Conservation (phyloP, 2,888 invertebrate species). For the Ochropacha duplaris region DNA sequence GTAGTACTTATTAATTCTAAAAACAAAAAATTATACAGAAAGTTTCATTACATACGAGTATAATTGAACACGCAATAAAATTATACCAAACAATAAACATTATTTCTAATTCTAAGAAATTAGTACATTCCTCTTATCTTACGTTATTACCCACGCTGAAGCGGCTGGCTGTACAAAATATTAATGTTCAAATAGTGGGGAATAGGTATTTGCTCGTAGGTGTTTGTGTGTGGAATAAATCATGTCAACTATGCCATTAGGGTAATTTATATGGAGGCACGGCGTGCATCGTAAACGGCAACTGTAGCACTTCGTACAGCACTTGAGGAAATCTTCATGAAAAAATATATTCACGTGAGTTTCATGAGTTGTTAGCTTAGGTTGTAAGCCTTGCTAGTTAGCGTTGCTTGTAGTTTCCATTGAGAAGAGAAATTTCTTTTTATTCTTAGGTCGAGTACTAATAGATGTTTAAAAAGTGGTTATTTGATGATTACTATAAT, state of each 20-base stretch:
- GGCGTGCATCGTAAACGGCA: conserved; percentile 45
- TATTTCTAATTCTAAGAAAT: not conserved
- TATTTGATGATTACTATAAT: not conserved
- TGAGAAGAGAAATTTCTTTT: no score
- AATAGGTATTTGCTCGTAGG: conserved; percentile 22
- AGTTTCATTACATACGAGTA: not conserved
- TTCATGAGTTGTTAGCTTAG: no score
- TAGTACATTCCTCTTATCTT: not conserved
- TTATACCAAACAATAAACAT: not conserved
- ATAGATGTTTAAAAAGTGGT: no score
- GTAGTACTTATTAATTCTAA: not conserved
- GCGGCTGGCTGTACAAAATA: not conserved
- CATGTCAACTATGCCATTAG: conserved; percentile 58
- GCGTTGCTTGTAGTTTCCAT: no score
- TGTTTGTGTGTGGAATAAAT: conserved; percentile 47
- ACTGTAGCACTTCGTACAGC: conserved; percentile 13
- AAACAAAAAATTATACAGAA: not conserved
- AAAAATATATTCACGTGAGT: not conserved
- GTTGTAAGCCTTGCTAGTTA: no score
- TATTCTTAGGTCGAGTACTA: no score
- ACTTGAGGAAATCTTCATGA: not conserved
- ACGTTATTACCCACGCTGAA: not conserved
- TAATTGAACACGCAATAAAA: not conserved
- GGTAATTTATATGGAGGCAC: conserved; percentile 48
- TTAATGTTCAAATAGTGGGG: not conserved